Evolutionary conservation across 35 echinoderm and acorn worm species (phyloP).

Genomic region (Anneissia japonica): DNA sequence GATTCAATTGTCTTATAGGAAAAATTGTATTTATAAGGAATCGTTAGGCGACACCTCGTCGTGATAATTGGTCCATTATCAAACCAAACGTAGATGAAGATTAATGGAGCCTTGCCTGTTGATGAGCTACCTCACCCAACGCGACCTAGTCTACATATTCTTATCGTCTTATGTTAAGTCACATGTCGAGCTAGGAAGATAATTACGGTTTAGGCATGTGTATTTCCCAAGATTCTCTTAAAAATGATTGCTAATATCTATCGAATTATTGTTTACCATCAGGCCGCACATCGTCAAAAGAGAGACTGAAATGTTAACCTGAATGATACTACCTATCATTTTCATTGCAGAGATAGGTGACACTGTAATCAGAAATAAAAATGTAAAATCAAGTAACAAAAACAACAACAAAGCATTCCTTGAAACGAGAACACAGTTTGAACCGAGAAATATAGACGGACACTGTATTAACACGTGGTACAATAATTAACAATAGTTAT

Average conservation of each 20-base stretch:
- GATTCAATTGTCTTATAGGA: background rate
- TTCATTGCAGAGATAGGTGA: background rate
- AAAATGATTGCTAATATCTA: background rate
- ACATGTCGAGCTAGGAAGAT: background rate
- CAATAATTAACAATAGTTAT: background rate
- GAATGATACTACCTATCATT: background rate
- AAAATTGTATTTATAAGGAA: background rate
- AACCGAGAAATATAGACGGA: background rate
- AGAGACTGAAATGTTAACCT: background rate
- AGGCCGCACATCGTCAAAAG: background rate
- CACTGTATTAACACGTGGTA: background rate
- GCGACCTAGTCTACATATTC: background rate
- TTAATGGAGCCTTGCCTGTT: background rate
- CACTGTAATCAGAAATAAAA: background rate
- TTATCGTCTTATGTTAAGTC: background rate
- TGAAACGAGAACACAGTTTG: background rate
- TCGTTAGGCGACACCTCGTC: background rate
- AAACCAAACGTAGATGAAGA: background rate
- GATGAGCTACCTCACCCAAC: background rate
- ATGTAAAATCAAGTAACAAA: background rate
- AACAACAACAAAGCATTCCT: background rate
- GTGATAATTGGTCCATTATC: background rate
- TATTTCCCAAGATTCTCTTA: background rate
- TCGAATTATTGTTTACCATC: constrained; percentile 1
- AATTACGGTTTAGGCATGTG: background rate